These are phyloP conservation scores for Tuberolachnus salignus DNA, from an alignment of 2,888 invertebrate genomes.

Conservation along the genomic window DNA sequence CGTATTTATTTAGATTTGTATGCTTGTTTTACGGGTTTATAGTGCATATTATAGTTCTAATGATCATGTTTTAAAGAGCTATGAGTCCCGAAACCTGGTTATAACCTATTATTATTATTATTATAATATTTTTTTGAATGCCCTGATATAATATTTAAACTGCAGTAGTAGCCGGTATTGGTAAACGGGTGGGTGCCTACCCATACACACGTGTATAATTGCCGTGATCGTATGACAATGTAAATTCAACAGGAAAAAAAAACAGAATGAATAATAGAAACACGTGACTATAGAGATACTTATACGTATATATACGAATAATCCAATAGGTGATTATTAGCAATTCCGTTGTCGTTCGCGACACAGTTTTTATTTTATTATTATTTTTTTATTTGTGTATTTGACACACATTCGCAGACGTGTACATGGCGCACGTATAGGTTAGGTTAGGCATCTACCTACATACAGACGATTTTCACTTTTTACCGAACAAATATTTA, in stretches of 20 bases:
- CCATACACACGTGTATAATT: neutral
- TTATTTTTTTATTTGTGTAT: neutral
- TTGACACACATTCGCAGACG: conserved; percentile 30
- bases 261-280: neutral
- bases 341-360: conserved; percentile 27
- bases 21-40: no score
- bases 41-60: no score
- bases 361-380: conserved; percentile 11
- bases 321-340: conserved; percentile 23
- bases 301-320: neutral
- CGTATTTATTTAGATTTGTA: no score
- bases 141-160: no score
- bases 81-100: no score
- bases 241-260: conserved; percentile 8
- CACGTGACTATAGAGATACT: neutral
- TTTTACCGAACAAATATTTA: conserved; percentile 20
- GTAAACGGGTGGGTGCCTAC: no score
- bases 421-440: neutral
- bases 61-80: no score
- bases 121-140: no score
- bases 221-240: neutral
- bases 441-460: no score
- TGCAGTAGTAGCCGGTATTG: no score
- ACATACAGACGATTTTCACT: conserved; percentile 23
- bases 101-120: no score